Conservation (phyloP, 2,888 invertebrate species). For the Lacanobia wlatinum region DNA sequence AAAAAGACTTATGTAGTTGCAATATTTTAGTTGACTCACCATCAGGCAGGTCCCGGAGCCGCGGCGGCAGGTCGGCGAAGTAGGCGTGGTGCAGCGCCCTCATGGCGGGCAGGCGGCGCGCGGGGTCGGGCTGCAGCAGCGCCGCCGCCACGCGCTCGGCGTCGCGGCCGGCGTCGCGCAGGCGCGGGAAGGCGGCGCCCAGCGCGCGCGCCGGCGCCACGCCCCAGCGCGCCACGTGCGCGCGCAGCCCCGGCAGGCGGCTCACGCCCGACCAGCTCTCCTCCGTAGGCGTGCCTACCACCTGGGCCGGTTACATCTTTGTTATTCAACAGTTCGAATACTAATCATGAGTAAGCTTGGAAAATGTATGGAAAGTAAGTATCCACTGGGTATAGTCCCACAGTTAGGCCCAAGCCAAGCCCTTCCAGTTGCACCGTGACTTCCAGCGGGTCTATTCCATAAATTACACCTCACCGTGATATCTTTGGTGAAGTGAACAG, state of each 20-base stretch:
- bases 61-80: constrained; percentile 97
- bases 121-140: constrained; percentile 96
- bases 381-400: too few relatives aligned
- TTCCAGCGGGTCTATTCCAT: too few relatives aligned
- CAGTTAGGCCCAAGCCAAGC: too few relatives aligned
- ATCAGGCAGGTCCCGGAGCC: constrained; percentile 97
- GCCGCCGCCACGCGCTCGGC: constrained; percentile 97
- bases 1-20: too few relatives aligned
- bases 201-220: constrained; percentile 94
- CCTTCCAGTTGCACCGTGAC: too few relatives aligned
- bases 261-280: constrained; percentile 98
- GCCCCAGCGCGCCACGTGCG: constrained; percentile 91
- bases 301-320: constrained; percentile 82
- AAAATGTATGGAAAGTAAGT: not conserved
- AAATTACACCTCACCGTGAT: too few relatives aligned
- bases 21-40: constrained; percentile 90
- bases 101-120: constrained; percentile 96
- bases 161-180: constrained; percentile 96
- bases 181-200: constrained; percentile 96
- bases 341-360: not conserved
- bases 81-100: constrained; percentile 97
- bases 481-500: too few relatives aligned
- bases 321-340: not conserved
- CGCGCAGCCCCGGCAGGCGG: constrained; percentile 96
- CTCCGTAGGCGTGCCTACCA: constrained; percentile 98